Evolutionary conservation across 2,113 vertebrate genomes (phyloP), one percentile per base, ranked within the genome.

Genomic region (Ceratotherium simum): DNA sequence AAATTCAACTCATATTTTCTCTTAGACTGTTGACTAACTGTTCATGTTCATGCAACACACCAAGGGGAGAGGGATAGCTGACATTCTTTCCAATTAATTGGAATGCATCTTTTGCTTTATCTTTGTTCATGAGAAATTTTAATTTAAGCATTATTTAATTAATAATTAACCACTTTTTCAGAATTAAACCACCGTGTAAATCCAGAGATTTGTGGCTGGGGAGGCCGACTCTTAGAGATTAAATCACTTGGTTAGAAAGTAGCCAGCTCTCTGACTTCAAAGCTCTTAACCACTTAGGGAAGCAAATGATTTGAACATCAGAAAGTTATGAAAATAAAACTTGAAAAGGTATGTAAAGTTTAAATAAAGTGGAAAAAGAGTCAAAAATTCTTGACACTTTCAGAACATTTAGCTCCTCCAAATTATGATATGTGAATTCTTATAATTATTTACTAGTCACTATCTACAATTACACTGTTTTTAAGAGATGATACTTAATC

Each of bases 81-180:
- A 8, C n/a, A 67, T 27, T 83, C 48, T 87, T 79, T 72, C 11
- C 7, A 82, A 39, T 27, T 11, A 27, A n/a, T 6, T n/a, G 54
- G 54, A 62, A 39, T n/a, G n/a, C 0, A 91, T 23, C 8, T 86
- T 80, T 96, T 86, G 17, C 33, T 90, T 88, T 39, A 25, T 36
- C n/a, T 67, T 73, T 96, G 16, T 86, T 80, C 75, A 51, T 17
- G 75, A 67, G 39, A 81, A 91, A 67, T 91, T 67, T 81, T 75
- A 93, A 64, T 70, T 62, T 93, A 73, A 85, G 18, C 42, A 56
- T 83, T 83, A 80, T 23, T 65, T 79, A 88, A 79, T 80, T 62
- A 87, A 16, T 5, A 42, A 42, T 42, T 62, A 17, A 70, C 56
- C 31, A 48, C 8, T 54, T 69, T 36, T 69, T 6, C 56, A 60